Evolutionary conservation across 2,797 vertebrate species (phyloP), one percentile per base, ranked within the genome.

Genomic region (Hozukius guyotensis): DNA sequence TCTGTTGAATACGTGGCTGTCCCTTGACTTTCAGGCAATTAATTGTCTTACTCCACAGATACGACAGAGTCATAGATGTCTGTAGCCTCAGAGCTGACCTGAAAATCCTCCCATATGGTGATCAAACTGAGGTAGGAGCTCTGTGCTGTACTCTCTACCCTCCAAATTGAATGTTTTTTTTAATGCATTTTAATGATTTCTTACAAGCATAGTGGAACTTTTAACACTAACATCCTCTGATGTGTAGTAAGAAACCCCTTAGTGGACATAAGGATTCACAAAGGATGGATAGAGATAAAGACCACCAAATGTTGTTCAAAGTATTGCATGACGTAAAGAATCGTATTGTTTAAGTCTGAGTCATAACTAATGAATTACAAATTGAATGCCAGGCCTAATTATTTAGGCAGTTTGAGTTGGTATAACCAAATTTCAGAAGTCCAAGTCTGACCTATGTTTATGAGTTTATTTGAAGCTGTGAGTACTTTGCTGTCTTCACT

Each of bases 111-210:
- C 96, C 96, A 6, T 90, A 92, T 2, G 95, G 96, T 65, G 96
- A 97, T 82, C 88, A 94, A 85, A 97, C 96, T 0, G 96, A 97
- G 94, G 96, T 97, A 85, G 85, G 90, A 31, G 46, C 34, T 73
- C 55, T 7, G 27, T 25, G 27, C n/a, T 22, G 6, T 5, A 7
- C 31, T 25, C 6, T 65, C 8, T 42, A 49, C 24, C 42, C 2
- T 22, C 20, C 6, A 36, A 34, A 56, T 10, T 32, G 4, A 57
- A n/a, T 49, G 22, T 13, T 13, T 22, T 59, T 63, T 64, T 16
- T 46, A 46, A 46, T 20, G 10, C 3, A 32, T 24, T 52, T 31
- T 2, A 53, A n/a, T 60, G 3, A 46, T 62, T 27, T 77, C 27
- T 55, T 16, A n/a, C n/a, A 32, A 65, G 22, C 52, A 6, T 38